Base-by-base conservation (phyloP, 2,797 vertebrate species). In the Tolypeutes matacus region DNA sequence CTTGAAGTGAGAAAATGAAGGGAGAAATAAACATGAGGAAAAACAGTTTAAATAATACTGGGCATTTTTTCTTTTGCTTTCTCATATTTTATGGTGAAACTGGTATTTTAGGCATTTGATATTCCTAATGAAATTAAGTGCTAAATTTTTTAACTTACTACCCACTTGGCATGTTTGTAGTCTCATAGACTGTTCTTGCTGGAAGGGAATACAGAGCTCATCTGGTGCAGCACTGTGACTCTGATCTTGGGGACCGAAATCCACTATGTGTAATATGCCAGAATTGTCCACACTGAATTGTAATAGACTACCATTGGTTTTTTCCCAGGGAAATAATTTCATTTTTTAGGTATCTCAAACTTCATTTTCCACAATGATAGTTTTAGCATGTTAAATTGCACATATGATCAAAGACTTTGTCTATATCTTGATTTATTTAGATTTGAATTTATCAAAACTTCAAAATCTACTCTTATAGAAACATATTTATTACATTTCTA, bases 381-480 rank as follows among this genome's bases (percentile, higher is more conserved):
- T 81, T 93, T 87, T 62, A 84, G 23, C 17, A 51, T 69, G 62
- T 65, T 75, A 64, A 70, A 69, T 29, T 95, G 7, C 34, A 88
- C 53, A 31, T 88, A 77, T 81, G 18, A 84, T 11, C 25, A 7
- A 89, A 56, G 20, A 67, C 60, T 84, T 96, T 81, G 2, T 86
- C 17, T 67, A 2, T 89, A 72, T 53, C 75, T 82, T 88, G 39
- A 92, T 93, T 77, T 90, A 31, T 86, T 89, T 77, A 76, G 76
- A 88, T 86, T 89, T 93, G 7, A 91, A 86, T 75, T 89, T 62
- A 85, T 73, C 14, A 81, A 93, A 83, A 81, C 8, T 77, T 76
- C 13, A 51, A 49, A 86, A 31, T 86, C 27, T 67, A 23, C 14
- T 88, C 89, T 42, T 72, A 82, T 77, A 73, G 91, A 87, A 82